These are phyloP conservation scores for Scolanthus callimorphus DNA, from an alignment of 92 coral and sea anemone species.

Conservation along the genomic window DNA sequence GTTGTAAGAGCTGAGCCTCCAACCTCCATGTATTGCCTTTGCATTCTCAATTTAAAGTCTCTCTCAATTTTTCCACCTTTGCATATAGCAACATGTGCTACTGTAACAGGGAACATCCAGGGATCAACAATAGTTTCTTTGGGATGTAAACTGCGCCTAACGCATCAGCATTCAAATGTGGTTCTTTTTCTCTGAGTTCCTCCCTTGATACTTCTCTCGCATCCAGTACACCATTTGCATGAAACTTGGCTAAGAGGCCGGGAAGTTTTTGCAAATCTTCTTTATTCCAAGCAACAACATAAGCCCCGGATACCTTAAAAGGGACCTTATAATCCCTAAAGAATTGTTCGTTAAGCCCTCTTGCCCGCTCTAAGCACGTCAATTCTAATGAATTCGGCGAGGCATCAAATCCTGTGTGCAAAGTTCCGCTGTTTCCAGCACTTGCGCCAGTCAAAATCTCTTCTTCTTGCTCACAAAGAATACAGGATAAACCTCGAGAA, in stretches of 20 bases:
- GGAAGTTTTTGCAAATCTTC: slow-evolving; percentile 53
- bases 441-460: slow-evolving; percentile 63
- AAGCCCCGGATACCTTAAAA: slow-evolving; percentile 51
- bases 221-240: slow-evolving; percentile 38
- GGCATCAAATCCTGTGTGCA: slow-evolving; percentile 84
- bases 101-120: slow-evolving; percentile 61
- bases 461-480: slow-evolving; percentile 58
- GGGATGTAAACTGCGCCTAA: slow-evolving; percentile 69
- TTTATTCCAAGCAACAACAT: slow-evolving; percentile 64
- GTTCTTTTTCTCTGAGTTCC: slow-evolving; percentile 49
- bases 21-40: slow-evolving; percentile 15
- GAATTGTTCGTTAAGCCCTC: slow-evolving; percentile 45
- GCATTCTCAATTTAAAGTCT: slow-evolving; percentile 49
- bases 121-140: slow-evolving; percentile 70
- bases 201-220: slow-evolving; percentile 38
- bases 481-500: slow-evolving; percentile 42
- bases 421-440: slow-evolving; percentile 75
- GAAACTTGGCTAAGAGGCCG: slow-evolving; percentile 36
- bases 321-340: slow-evolving; percentile 44
- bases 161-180: slow-evolving; percentile 43
- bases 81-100: slow-evolving; percentile 47
- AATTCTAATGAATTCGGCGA: slow-evolving; percentile 50
- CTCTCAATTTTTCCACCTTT: slow-evolving; percentile 38
- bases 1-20: slow-evolving; percentile 44
- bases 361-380: slow-evolving; percentile 46